phyloP scores from a whole-genome alignment of 35 echinoderm and acorn worm species.

The Lytechinus variegatus region DNA sequence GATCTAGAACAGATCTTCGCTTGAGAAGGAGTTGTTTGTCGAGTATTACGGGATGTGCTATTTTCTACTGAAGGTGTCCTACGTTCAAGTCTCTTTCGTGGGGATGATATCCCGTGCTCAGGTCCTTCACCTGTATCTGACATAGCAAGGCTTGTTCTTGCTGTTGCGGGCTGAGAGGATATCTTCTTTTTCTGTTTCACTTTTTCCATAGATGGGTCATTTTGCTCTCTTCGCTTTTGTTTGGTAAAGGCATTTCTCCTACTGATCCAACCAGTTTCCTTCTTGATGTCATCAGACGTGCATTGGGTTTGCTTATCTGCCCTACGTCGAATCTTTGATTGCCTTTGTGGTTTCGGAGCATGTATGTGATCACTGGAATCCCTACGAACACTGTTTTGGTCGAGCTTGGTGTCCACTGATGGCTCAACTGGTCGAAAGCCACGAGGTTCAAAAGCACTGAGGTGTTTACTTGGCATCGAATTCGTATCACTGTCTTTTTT shows the following conservation, averaged over 20 bases:
- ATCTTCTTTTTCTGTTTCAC: conserved; percentile 36
- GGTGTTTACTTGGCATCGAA: background rate
- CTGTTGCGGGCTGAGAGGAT: conserved; percentile 46
- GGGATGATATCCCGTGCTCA: background rate
- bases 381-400: background rate
- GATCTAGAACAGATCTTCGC: conserved; percentile 25
- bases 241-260: conserved; percentile 61
- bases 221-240: conserved; percentile 51
- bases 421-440: conserved; percentile 36
- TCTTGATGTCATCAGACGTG: conserved; percentile 84
- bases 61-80: conserved; percentile 27
- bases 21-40: conserved; percentile 27
- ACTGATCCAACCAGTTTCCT: conserved; percentile 88
- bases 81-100: conserved; percentile 14
- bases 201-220: conserved; percentile 31
- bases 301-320: conserved; percentile 84
- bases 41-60: background rate
- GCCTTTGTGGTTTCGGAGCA: conserved; percentile 25
- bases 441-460: conserved; percentile 17
- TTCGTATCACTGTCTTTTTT: background rate
- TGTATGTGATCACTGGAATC: background rate
- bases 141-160: conserved; percentile 9
- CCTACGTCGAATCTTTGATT: conserved; percentile 32
- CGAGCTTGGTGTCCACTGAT: background rate
- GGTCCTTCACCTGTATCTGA: background rate